Percentiles rank a stretch among this genome's conserved stretches.
Conservation (phyloP, 1,140 invertebrate species). For the Physella acuta region DNA sequence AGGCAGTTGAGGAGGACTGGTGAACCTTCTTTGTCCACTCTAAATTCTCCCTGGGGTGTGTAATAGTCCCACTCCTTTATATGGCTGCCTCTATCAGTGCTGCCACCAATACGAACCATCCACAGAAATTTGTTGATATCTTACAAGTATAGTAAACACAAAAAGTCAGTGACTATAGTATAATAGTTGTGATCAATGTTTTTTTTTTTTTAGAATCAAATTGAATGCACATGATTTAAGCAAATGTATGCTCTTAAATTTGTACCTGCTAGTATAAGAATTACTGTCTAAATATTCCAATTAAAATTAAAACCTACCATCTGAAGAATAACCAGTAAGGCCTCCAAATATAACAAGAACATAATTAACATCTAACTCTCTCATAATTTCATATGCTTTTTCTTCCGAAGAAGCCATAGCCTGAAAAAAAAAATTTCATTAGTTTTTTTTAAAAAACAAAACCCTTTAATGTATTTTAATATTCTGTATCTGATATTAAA, state of each 20-base stretch:
- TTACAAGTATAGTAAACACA: slow-evolving; percentile 58
- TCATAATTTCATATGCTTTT: slow-evolving; percentile 96
- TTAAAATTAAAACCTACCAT: slow-evolving; percentile 72
- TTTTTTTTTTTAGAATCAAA: too few species aligned
- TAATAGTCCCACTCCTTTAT: slow-evolving; percentile 97
- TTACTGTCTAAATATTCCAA: too few species aligned
- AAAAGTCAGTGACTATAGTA: neutral
- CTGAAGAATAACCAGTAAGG: slow-evolving; percentile 95
- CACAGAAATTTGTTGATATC: slow-evolving; percentile 98
- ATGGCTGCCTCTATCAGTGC: slow-evolving; percentile 88
- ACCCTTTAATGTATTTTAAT: neutral
- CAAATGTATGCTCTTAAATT: too few species aligned
- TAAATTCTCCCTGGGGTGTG: slow-evolving; percentile 88
- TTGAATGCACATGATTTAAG: too few species aligned
- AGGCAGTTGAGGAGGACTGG: slow-evolving; percentile 93
- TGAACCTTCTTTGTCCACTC: slow-evolving; percentile 91
- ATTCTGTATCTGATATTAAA: neutral
- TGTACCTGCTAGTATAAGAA: too few species aligned
- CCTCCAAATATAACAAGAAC: slow-evolving; percentile 98
- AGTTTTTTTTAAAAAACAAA: too few species aligned
- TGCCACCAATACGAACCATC: slow-evolving; percentile 98
- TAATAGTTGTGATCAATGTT: too few species aligned
- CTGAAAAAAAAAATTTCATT: slow-evolving; percentile 43
- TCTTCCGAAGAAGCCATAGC: slow-evolving; percentile 97
- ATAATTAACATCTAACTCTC: slow-evolving; percentile 95